Evolutionary conservation across 2,888 invertebrate genomes (phyloP), one percentile per base, ranked within the genome.

Genomic region (Heliconius ismenius): DNA sequence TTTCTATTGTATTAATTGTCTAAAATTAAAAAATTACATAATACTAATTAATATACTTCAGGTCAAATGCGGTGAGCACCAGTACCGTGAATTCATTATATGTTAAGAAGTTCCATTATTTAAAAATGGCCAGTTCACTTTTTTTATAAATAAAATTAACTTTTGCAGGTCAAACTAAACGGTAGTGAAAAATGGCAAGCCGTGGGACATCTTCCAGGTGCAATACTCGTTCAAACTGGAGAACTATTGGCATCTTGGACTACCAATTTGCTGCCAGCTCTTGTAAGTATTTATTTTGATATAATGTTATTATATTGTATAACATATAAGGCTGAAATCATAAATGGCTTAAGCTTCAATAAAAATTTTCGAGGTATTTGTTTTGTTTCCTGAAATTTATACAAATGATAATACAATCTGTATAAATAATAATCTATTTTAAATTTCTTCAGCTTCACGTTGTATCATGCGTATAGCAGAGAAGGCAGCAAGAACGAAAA

Each of bases 241-340:
- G 96, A 97, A 85, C 94, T 97, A 74, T 91, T 97, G 76, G 96
- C 96, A 28, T 92, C 95, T 67, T 97, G 97, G 97, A 97, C 97
- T 7, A 94, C 95, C 73, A 96, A 96, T 81, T 92, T 95, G 74
- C 95, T 97, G 77, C 95, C 96, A 28, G 97, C 97, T 75, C 94
- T 97, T 85, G 96, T 96, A 86, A 92, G 92, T 89, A 81, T 69
- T 74, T 28, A n/a, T 70, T 70, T 69, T 0, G 32, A 32, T 32
- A 28, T 9, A 2, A 13, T 21, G 3, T 28, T 28, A 28, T 49
- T 69, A 28, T 28, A 21, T 49, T 49, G 28, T 28, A 28, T 28
- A 28, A 28, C 13, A 26, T 49, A 39, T 36, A 24, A 1, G 10
- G n/a, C 11, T 11, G 24, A 60, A 60, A 60, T 60, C 24, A 60